Conservation (phyloP, 30 jellyfish, hydroid and myxozoan genomes). For the Aurelia coerulea region DNA sequence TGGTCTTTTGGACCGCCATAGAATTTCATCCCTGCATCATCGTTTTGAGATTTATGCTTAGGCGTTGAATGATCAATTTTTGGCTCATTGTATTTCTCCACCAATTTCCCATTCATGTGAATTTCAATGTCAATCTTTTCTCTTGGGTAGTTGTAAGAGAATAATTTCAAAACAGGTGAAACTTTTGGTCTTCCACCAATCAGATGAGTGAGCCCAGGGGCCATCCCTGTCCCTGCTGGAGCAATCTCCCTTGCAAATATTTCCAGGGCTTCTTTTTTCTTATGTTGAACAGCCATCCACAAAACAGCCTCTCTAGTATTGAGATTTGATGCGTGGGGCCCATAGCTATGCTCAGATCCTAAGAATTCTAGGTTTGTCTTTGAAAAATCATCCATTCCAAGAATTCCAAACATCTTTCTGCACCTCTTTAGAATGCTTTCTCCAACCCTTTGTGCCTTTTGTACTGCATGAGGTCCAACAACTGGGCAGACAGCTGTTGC, state of each 20-base stretch:
- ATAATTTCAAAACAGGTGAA: constrained; percentile 85
- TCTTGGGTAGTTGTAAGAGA: constrained; percentile 76
- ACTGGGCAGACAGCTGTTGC: constrained; percentile 93
- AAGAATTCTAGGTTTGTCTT: constrained; percentile 44
- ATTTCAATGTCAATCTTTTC: constrained; percentile 69
- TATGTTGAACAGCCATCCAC: constrained; percentile 92
- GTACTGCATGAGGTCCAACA: constrained; percentile 92
- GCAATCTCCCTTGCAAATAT: constrained; percentile 93
- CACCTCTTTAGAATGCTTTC: constrained; percentile 82
- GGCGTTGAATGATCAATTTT: neutral
- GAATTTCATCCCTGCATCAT: neutral
- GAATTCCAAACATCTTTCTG: constrained; percentile 23
- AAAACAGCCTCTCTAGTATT: constrained; percentile 78
- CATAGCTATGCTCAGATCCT: constrained; percentile 70
- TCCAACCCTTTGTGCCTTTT: constrained; percentile 85
- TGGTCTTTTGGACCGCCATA: neutral
- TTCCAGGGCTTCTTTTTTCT: constrained; percentile 80
- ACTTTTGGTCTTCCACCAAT: constrained; percentile 96
- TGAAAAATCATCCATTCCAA: constrained; percentile 44
- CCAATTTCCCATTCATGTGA: constrained; percentile 72
- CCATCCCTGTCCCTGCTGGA: constrained; percentile 99
- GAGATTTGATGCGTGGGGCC: constrained; percentile 40
- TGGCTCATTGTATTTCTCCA: constrained; percentile 67
- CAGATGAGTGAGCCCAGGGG: constrained; percentile 92
- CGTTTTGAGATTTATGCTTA: neutral